These are phyloP conservation scores for Ypsolopha scabrella DNA, from an alignment of 2,888 invertebrate species.

Conservation along the genomic window DNA sequence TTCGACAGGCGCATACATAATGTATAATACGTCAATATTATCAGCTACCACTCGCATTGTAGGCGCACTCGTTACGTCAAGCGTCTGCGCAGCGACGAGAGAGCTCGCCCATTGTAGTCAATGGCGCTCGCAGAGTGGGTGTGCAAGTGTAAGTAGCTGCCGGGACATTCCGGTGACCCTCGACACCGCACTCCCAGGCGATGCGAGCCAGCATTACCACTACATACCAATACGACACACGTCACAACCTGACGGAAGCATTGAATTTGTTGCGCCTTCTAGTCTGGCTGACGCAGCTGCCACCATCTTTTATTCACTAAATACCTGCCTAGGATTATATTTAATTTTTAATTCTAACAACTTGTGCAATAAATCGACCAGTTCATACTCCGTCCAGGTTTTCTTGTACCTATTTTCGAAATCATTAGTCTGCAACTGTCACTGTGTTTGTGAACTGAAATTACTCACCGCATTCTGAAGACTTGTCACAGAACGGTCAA, in stretches of 20 bases:
- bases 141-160: conserved; percentile 56
- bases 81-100: conserved; percentile 34
- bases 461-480: conserved; percentile 47
- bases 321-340: conserved; percentile 3
- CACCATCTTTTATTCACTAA: conserved; percentile 11
- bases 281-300: neutral
- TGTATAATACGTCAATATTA: conserved; percentile 51
- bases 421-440: conserved; percentile 41
- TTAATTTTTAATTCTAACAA: conserved; percentile 10
- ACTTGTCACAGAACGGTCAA: conserved; percentile 45
- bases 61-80: conserved; percentile 45
- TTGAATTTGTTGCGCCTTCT: too few species aligned
- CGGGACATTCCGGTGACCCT: conserved; percentile 35
- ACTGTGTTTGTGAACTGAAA: conserved; percentile 27
- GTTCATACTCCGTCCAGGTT: too few species aligned
- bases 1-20: conserved; percentile 34
- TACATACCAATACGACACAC: neutral
- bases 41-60: conserved; percentile 52
- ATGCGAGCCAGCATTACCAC: too few species aligned
- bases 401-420: conserved; percentile 30
- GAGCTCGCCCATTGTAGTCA: conserved; percentile 59
- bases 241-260: neutral
- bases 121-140: conserved; percentile 57
- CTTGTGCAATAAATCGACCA: too few species aligned
- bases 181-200: conserved; percentile 18